A percentile compares a stretch with the other conserved stretches of the same genome.
These are phyloP conservation scores for Enteromius afrohamiltoni DNA, from an alignment of 2,797 vertebrate genomes.

Conservation along the genomic window DNA sequence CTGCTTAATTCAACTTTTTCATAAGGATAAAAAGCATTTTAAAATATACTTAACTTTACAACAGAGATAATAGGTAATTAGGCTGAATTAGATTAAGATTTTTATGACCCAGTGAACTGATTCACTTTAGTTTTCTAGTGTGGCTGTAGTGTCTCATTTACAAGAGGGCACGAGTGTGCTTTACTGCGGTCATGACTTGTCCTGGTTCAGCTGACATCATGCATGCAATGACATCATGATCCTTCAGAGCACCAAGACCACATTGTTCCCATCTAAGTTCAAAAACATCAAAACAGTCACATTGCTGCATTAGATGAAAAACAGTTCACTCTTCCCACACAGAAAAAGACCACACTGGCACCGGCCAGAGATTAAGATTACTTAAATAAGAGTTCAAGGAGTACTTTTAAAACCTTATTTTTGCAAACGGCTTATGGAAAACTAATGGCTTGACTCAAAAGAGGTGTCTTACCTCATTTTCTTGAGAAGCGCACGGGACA, in stretches of 20 bases:
- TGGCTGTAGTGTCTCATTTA: slow-evolving; percentile 18
- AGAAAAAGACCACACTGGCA: slow-evolving; percentile 24
- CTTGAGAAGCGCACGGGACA: background rate
- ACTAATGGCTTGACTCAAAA: background rate
- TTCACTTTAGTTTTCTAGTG: background rate
- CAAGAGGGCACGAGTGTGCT: slow-evolving; percentile 23
- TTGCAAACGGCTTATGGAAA: slow-evolving; percentile 29
- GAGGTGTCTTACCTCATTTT: slow-evolving; percentile 25
- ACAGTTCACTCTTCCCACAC: slow-evolving; percentile 24
- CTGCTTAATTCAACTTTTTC: background rate
- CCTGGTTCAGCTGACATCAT: slow-evolving; percentile 23
- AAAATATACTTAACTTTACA: background rate
- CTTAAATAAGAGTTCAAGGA: slow-evolving; percentile 4
- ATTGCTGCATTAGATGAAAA: slow-evolving; percentile 17
- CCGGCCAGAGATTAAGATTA: background rate
- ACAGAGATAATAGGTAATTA: background rate
- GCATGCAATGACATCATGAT: slow-evolving; percentile 39
- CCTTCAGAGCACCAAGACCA: slow-evolving; percentile 4
- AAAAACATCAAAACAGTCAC: slow-evolving; percentile 4
- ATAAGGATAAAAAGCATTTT: background rate
- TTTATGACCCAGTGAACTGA: slow-evolving; percentile 22
- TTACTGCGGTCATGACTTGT: background rate
- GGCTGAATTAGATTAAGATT: background rate
- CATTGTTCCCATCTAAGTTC: slow-evolving; percentile 14
- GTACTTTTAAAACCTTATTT: slow-evolving; percentile 13